Percentiles rank a stretch among this genome's conserved stretches.
These are phyloP conservation scores for Urocynchramus pylzowi DNA, from an alignment of 2,113 vertebrate genomes.

Conservation along the genomic window DNA sequence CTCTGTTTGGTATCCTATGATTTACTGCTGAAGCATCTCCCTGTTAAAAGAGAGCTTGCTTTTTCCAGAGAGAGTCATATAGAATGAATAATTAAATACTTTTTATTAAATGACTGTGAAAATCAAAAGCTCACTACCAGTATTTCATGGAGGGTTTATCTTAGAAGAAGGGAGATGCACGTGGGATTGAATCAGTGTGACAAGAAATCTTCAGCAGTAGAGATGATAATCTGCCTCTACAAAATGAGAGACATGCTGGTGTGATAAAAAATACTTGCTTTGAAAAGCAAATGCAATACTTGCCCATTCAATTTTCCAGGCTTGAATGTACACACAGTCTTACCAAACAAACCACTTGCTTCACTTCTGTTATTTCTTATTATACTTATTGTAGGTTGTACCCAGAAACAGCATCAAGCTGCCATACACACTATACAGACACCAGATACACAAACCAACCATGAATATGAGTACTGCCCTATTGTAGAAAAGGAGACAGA, in stretches of 20 bases:
- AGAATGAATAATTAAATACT: slow-evolving; percentile 24
- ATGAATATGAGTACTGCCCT: neutral
- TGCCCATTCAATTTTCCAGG: neutral
- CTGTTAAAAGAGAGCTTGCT: neutral
- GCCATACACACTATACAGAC: neutral
- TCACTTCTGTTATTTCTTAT: neutral
- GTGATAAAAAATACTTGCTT: neutral
- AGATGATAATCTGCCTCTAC: slow-evolving; percentile 7
- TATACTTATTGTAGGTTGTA: neutral
- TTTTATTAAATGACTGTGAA: slow-evolving; percentile 40
- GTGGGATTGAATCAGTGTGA: neutral
- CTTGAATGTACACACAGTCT: neutral
- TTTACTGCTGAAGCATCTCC: slow-evolving; percentile 4
- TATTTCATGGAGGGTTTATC: slow-evolving; percentile 9
- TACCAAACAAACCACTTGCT: neutral
- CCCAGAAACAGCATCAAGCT: neutral
- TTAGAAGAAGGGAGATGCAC: neutral
- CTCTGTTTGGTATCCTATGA: slow-evolving; percentile 13
- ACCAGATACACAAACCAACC: neutral
- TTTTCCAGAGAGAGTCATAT: neutral
- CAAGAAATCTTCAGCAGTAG: neutral
- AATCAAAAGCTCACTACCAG: neutral
- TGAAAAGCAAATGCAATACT: neutral
- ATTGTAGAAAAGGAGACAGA: neutral
- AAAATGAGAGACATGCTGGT: slow-evolving; percentile 19